Base-by-base conservation (phyloP, 2,888 invertebrate genomes). In the Cheilosia pagana region DNA sequence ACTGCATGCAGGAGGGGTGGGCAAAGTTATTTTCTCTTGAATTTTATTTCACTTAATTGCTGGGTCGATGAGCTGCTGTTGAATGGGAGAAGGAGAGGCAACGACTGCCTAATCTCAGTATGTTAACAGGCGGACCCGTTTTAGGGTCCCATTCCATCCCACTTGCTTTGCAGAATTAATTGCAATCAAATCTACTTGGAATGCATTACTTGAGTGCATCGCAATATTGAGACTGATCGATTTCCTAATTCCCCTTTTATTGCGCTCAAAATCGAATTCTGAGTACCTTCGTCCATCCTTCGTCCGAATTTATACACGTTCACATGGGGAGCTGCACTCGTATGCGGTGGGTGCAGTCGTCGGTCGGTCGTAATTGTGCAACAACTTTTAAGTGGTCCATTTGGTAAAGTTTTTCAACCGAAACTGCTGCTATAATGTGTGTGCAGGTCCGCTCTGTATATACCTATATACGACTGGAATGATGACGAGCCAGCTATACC, bases 381-480 rank as follows among this genome's bases (percentile, higher is more conserved):
- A 75, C 79, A 83, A 83, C 83, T 83, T 83, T 83, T 74, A 83
- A 83, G 83, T 79, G 83, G 83, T 79, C 83, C 83, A 83, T 83
- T 83, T 83, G 83, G 83, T 79, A 83, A 83, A 83, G 83, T 83
- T 83, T 83, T 83, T 59, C 79, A 83, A 79, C 74, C 74, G 59
- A 59, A 74, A 79, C 83, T 83, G 53, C 74, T 78, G 68, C 79
- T 59, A 21, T 70, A 74, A 65, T 79, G 70, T 79, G 67, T 50
- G 41, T 28, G 28, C 28, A 60, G 63, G 63, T 62, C 23, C 39
- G 25, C 16, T 28, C 41, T 53, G n/a, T 14, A 75, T 19, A 53
- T 59, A 62, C 41, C 53, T 79, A 28, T 62, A 39, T 62, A 50
- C 50, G 59, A 57, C 28, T 72, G 31, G 57, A 70, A 72, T 12